Conservation (phyloP, 2,113 vertebrate genomes). For the Leptobrachium ailaonicum region DNA sequence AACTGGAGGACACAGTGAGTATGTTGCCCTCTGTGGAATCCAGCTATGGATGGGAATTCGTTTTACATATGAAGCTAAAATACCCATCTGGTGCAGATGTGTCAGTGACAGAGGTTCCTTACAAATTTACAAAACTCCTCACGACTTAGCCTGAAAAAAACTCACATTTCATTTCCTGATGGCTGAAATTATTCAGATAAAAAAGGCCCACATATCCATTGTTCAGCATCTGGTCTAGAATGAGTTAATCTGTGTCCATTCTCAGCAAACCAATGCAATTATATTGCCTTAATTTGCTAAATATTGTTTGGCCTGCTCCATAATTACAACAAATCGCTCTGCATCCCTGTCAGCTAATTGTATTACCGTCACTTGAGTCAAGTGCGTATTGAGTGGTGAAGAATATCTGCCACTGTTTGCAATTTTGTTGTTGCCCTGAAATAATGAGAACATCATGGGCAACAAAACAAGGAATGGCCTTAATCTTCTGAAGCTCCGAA, state of each 20-base stretch:
- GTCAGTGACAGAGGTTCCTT: too few species aligned
- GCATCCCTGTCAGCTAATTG: slow-evolving; percentile 30
- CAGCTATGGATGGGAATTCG: too few species aligned
- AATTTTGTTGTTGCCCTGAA: background rate
- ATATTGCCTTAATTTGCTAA: slow-evolving; percentile 50
- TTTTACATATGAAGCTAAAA: too few species aligned
- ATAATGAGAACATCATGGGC: slow-evolving; percentile 55
- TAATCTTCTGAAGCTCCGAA: slow-evolving; percentile 40
- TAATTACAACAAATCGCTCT: slow-evolving; percentile 48
- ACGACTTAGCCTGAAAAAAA: too few species aligned
- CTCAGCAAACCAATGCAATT: slow-evolving; percentile 38
- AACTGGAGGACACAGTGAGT: too few species aligned
- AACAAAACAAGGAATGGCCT: slow-evolving; percentile 5
- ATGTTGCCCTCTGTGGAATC: too few species aligned
- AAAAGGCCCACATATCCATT: too few species aligned
- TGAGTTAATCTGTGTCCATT: slow-evolving; percentile 38
- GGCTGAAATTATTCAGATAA: too few species aligned
- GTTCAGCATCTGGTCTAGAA: slow-evolving; percentile 5
- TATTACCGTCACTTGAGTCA: slow-evolving; percentile 2
- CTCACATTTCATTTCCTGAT: too few species aligned
- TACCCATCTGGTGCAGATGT: too few species aligned
- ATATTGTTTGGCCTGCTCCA: slow-evolving; percentile 48
- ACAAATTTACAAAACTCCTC: too few species aligned
- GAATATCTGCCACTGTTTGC: slow-evolving; percentile 43
- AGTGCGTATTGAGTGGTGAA: slow-evolving; percentile 47